Evolutionary conservation across 2,797 vertebrate species (phyloP), one percentile per base, ranked within the genome.

Genomic region (Danio jaintianensis): DNA sequence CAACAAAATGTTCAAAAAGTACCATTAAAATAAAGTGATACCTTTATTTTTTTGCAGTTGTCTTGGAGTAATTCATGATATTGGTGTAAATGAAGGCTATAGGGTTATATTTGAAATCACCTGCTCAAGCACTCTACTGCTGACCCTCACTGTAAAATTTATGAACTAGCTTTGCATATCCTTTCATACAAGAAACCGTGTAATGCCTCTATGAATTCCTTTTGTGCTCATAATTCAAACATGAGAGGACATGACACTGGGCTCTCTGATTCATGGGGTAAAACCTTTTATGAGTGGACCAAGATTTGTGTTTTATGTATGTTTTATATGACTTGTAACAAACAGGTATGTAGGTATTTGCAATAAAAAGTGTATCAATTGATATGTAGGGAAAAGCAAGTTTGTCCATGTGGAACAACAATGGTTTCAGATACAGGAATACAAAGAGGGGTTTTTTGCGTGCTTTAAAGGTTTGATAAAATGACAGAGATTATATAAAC

Each of bases 401-500:
- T 20, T 55, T 53, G 36, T 55, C 4, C 10, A 13, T 40, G 9
- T 7, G 36, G n/a, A 2, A 42, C 50, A 11, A 53, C 68, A 55
- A 71, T 55, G 18, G 53, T 40, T 70, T 40, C 4, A 55, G 2
- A 42, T 55, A 70, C 7, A 4, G 15, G 47, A 16, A 22, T 8
- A 66, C 18, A 20, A 66, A 66, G n/a, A 64, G 15, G 6, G 11
- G 18, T 12, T 13, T 64, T 7, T 43, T 6, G 22, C 16, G 59
- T 58, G 42, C 52, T 67, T 38, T 12, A 67, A 58, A 38, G 4
- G 16, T 55, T 77, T 13, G 8, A 38, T 4, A 68, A 67, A 11
- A 59, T n/a, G 12, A 48, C 29, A 45, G 62, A 68, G 52, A 47
- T 78, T 43, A 79, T 2, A 63, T 61, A 43, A 69, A 15, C 16